A percentile compares a stretch with the other conserved stretches of the same genome.
Conservation (phyloP, 2,888 invertebrate genomes). For the Hesperia comma region DNA sequence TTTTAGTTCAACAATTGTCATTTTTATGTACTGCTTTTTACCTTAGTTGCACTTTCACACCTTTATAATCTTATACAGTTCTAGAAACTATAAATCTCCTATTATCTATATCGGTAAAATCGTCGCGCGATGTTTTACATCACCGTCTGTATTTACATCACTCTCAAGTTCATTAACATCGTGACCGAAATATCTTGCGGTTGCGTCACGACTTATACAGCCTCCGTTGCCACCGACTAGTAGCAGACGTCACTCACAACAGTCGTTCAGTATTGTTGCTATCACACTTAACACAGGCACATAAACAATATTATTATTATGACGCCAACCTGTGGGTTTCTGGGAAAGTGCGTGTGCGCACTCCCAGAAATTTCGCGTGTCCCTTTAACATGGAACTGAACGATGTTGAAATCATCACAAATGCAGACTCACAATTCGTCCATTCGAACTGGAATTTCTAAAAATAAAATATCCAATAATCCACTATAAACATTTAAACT, state of each 20-base stretch:
- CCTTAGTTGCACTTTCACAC: too few relatives aligned
- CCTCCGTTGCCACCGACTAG: constrained; percentile 9
- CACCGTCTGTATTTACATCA: background rate
- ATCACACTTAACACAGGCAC: constrained; percentile 10
- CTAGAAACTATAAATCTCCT: background rate
- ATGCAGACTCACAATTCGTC: background rate
- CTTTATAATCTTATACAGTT: too few relatives aligned
- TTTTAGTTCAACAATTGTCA: too few relatives aligned
- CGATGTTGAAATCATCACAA: too few relatives aligned
- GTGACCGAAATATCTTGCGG: constrained; percentile 25
- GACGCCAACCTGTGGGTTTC: too few relatives aligned
- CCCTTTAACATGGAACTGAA: background rate
- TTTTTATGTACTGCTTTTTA: too few relatives aligned
- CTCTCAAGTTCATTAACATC: constrained; percentile 32
- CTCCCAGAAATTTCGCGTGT: background rate
- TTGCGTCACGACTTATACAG: constrained; percentile 24
- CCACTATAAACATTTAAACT: constrained; percentile 18
- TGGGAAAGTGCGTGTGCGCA: background rate
- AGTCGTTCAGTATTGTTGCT: constrained; percentile 4
- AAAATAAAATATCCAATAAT: constrained; percentile 30
- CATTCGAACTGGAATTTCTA: constrained; percentile 11
- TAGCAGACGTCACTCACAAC: constrained; percentile 17
- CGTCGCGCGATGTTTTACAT: background rate
- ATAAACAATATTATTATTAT: background rate
- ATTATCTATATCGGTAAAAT: background rate